A percentile compares a stretch with the other conserved stretches of the same genome.
Evolutionary conservation across 2,888 invertebrate genomes (phyloP).

Genomic region (Scaptomyza tumidula): DNA sequence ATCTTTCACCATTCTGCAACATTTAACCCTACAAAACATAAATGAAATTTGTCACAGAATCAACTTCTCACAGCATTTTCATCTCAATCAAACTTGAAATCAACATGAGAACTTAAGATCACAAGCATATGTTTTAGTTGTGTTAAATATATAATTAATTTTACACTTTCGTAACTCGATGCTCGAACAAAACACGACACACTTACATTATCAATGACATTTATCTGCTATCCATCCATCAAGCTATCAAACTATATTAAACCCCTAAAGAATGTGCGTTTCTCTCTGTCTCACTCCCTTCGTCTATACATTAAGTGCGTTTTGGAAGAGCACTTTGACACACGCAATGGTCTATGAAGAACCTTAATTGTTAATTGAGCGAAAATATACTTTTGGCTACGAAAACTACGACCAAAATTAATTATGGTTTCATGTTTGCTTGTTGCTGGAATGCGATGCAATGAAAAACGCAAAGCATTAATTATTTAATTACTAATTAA

Average conservation of each 20-base stretch:
- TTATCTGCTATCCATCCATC: constrained; percentile 52
- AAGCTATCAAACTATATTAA: constrained; percentile 25
- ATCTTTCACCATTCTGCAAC: too few species aligned
- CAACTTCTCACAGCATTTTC: not conserved
- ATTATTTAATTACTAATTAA: constrained; percentile 81
- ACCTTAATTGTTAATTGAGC: constrained; percentile 78
- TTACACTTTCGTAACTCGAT: not conserved
- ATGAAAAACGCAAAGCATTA: constrained; percentile 75
- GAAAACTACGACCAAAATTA: constrained; percentile 49
- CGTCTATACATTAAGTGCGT: constrained; percentile 5
- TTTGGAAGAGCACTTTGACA: constrained; percentile 37
- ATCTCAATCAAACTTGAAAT: not conserved
- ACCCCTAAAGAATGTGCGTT: constrained; percentile 27
- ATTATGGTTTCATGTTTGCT: constrained; percentile 71
- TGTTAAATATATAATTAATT: not conserved
- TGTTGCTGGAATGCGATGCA: constrained; percentile 33
- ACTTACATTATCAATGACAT: constrained; percentile 39
- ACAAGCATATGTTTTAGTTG: not conserved
- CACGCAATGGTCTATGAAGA: constrained; percentile 69
- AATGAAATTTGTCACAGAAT: too few species aligned
- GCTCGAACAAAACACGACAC: constrained; percentile 24
- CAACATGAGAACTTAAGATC: not conserved
- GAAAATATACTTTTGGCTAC: constrained; percentile 62
- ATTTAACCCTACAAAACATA: too few species aligned
- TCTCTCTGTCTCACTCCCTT: not conserved